phyloP scores from a whole-genome alignment of 2,113 vertebrate species.

The Melanostigma gelatinosum region DNA sequence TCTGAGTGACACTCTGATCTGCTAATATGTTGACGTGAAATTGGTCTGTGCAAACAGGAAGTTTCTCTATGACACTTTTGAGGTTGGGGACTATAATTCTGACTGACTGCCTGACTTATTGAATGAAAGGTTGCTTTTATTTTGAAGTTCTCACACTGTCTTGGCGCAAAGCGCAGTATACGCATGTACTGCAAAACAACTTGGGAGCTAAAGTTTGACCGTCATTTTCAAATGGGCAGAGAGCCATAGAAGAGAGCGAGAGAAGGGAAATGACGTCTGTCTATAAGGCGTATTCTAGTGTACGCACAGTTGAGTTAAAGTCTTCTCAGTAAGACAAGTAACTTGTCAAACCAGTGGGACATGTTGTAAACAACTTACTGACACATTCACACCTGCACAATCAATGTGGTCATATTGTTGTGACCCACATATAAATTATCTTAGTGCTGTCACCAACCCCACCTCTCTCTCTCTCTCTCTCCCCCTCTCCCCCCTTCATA shows the following conservation, averaged over 20 bases:
- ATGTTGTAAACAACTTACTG: constrained; percentile 38
- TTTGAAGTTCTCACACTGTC: background rate
- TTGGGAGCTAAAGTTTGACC: background rate
- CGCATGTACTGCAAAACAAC: too few relatives aligned
- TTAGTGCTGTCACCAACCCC: constrained; percentile 21
- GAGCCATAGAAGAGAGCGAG: background rate
- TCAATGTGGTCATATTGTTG: constrained; percentile 61
- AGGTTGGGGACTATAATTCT: too few relatives aligned
- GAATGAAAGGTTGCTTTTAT: background rate
- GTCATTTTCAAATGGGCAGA: background rate
- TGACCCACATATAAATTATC: constrained; percentile 59
- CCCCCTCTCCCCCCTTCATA: constrained; percentile 32
- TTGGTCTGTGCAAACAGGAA: too few relatives aligned
- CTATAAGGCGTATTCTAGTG: background rate
- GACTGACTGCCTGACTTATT: background rate
- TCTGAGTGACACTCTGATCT: too few relatives aligned
- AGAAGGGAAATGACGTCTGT: background rate
- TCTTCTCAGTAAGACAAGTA: background rate
- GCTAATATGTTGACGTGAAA: too few relatives aligned
- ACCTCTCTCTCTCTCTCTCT: background rate
- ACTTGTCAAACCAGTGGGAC: constrained; percentile 62
- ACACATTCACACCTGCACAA: constrained; percentile 15
- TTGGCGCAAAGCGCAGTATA: too few relatives aligned
- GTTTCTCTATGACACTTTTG: too few relatives aligned
- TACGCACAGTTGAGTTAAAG: background rate